Evolutionary conservation across 2,888 invertebrate species (phyloP), one percentile per base, ranked within the genome.

Genomic region (Lasiommata megera): DNA sequence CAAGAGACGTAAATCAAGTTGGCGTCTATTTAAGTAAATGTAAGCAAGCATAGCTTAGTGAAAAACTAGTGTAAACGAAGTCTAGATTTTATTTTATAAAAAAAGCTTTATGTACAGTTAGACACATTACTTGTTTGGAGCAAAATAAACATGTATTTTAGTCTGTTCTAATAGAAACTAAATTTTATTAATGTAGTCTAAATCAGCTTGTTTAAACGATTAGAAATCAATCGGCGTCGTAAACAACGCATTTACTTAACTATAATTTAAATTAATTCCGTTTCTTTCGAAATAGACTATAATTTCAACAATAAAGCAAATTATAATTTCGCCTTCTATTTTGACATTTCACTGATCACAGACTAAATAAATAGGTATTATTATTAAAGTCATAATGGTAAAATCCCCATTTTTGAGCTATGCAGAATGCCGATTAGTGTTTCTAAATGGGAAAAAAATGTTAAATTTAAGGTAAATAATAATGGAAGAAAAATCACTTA

Each of bases 81-180:
- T 77, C 74, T 88, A 87, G 81, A 82, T 84, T 87, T 88, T 88
- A 86, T 85, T 89, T 88, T 86, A 79, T 85, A 85, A 83, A 16
- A 46, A 70, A 81, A 76, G 83, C 86, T 86, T 88, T 82, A 82
- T 89, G 89, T 89, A 89, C 88, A 89, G 88, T 80, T 86, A 88
- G 82, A 74, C 65, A 72, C 79, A 76, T 79, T 73, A 82, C 85
- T 84, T 71, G 73, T 86, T 88, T 81, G 79, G 72, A 75, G 76
- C 79, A 82, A 76, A 76, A 80, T 31, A 16, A 78, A 74, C 71
- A 79, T 79, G 74, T 82, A 79, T 76, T 41, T 40, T n/a, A 17
- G 41, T 41, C 52, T 52, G 41, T 31, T 52, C 41, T 31, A 17
- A 31, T 52, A 52, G 40, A 28, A 52, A 52, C 16, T 52, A 14